These are phyloP conservation scores for Rhingia rostrata DNA, from an alignment of 2,888 invertebrate genomes.

Conservation along the genomic window DNA sequence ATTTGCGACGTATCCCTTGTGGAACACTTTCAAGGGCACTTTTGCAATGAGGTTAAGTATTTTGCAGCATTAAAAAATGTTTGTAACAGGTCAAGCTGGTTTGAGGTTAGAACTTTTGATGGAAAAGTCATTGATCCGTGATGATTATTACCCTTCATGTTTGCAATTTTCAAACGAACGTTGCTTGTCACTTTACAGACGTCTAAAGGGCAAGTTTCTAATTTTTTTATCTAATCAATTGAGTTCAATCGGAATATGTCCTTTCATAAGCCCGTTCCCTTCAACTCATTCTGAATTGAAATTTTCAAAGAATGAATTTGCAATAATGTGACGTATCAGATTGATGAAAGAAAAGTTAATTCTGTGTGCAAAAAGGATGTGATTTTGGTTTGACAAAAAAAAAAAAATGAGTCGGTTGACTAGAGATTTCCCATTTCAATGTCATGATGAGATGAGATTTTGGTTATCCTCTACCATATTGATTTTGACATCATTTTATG, in stretches of 20 bases:
- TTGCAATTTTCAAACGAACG: too few species aligned
- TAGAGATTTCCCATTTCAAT: too few species aligned
- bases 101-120: background rate
- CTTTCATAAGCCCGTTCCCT: background rate
- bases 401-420: background rate
- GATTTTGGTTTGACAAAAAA: background rate
- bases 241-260: background rate
- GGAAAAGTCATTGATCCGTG: too few species aligned
- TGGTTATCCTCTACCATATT: too few species aligned
- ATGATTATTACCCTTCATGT: too few species aligned
- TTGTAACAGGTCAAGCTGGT: conserved; percentile 2
- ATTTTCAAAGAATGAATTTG: conserved; percentile 12
- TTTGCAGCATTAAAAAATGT: background rate
- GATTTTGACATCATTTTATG: too few species aligned
- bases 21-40: background rate
- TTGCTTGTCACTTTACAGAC: too few species aligned
- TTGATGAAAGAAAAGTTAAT: conserved; percentile 26
- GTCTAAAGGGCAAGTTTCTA: too few species aligned
- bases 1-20: conserved; percentile 9
- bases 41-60: background rate
- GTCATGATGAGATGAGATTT: too few species aligned
- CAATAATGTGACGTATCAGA: background rate
- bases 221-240: background rate
- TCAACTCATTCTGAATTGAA: background rate
- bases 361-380: conserved; percentile 1